phyloP scores from a whole-genome alignment of 2,888 invertebrate genomes.

The Oegoconia quadripuncta region DNA sequence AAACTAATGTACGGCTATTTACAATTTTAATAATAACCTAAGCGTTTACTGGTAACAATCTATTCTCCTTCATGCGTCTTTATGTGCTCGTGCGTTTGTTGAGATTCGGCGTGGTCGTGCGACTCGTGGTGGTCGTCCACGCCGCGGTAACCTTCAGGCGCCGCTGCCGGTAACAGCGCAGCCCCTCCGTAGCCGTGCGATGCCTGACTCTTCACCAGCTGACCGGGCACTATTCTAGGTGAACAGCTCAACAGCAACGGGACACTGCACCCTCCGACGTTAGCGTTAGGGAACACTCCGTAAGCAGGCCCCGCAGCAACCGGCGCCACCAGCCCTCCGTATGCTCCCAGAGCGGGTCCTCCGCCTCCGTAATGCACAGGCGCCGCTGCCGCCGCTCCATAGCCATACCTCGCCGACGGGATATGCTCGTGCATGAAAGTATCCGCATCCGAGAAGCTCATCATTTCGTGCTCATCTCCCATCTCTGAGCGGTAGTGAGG shows the following conservation, averaged over 20 bases:
- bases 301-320: slow-evolving; percentile 34
- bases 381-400: slow-evolving; percentile 21
- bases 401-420: slow-evolving; percentile 43
- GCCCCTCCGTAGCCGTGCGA: slow-evolving; percentile 25
- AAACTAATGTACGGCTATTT: background rate
- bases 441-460: slow-evolving; percentile 54
- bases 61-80: slow-evolving; percentile 1
- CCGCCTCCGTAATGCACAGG: slow-evolving; percentile 14
- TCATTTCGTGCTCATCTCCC: slow-evolving; percentile 38
- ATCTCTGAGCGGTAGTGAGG: slow-evolving; percentile 44
- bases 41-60: slow-evolving; percentile 1
- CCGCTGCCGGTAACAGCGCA: slow-evolving; percentile 3
- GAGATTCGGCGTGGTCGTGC: slow-evolving; percentile 27
- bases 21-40: background rate
- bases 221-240: slow-evolving; percentile 54
- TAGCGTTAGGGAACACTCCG: slow-evolving; percentile 58
- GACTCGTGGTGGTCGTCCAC: slow-evolving; percentile 33
- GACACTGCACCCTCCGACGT: slow-evolving; percentile 50
- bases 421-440: slow-evolving; percentile 36
- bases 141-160: slow-evolving; percentile 37
- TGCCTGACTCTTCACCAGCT: slow-evolving; percentile 35
- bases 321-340: slow-evolving; percentile 20
- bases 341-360: background rate
- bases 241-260: slow-evolving; percentile 64
- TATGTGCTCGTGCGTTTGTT: slow-evolving; percentile 19